Conservation (phyloP, 1,140 invertebrate genomes). For the Drosophila varians region DNA sequence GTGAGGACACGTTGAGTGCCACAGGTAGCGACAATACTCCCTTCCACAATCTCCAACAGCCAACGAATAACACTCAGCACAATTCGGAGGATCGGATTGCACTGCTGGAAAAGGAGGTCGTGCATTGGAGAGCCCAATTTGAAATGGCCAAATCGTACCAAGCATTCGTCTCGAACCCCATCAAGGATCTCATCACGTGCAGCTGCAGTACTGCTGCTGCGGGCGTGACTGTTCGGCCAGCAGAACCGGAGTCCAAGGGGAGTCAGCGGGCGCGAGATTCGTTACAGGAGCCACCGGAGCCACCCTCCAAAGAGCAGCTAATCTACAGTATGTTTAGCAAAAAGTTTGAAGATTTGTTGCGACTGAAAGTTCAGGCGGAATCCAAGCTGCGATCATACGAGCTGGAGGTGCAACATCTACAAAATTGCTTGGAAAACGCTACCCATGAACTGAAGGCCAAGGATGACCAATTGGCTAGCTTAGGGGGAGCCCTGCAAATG, state of each 20-base stretch:
- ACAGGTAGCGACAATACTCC: constrained; percentile 79
- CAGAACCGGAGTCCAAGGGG: constrained; percentile 40
- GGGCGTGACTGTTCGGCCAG: constrained; percentile 59
- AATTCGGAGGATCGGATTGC: constrained; percentile 72
- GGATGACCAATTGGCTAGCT: constrained; percentile 84
- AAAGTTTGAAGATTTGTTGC: constrained; percentile 76
- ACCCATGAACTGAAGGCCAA: constrained; percentile 79
- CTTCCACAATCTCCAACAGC: constrained; percentile 53
- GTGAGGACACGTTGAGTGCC: constrained; percentile 86
- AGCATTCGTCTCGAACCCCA: constrained; percentile 55
- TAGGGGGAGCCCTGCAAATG: constrained; percentile 84
- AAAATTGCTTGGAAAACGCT: constrained; percentile 77
- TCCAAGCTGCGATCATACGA: constrained; percentile 68
- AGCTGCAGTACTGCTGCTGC: constrained; percentile 76
- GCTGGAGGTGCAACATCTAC: constrained; percentile 69
- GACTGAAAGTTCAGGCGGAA: constrained; percentile 69
- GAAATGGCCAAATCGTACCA: constrained; percentile 85
- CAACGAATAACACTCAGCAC: constrained; percentile 24
- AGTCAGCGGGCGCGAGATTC: constrained; percentile 54
- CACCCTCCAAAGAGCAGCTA: constrained; percentile 70
- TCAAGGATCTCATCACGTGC: constrained; percentile 59
- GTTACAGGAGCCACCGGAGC: constrained; percentile 52
- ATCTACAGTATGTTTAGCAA: constrained; percentile 74
- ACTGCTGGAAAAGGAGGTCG: constrained; percentile 85
- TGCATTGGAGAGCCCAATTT: constrained; percentile 86